phyloP scores from a whole-genome alignment of 2,797 vertebrate genomes.

The Karalla daura region DNA sequence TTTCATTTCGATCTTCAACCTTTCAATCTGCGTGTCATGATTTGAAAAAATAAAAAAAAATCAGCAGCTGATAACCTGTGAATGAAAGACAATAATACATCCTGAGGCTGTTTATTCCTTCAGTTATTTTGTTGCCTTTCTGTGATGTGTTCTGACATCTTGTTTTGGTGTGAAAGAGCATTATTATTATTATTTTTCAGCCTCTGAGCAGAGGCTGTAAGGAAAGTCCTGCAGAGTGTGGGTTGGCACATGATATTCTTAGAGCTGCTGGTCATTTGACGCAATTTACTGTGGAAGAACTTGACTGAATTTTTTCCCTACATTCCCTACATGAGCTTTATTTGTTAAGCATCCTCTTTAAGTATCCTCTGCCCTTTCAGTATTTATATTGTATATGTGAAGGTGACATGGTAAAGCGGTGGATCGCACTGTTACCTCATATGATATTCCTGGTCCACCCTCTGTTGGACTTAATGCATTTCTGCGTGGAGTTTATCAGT shows the following conservation, averaged over 20 bases:
- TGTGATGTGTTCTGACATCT: conserved; percentile 26
- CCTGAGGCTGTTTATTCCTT: conserved; percentile 10
- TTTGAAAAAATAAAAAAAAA: conserved; percentile 10
- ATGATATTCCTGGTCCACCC: no score
- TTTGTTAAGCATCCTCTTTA: no score
- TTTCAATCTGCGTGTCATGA: not conserved
- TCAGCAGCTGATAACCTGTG: not conserved
- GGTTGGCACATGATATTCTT: conserved; percentile 28
- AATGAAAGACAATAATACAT: not conserved
- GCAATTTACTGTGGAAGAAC: not conserved
- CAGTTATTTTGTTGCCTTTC: conserved; percentile 12
- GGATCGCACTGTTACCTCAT: no score
- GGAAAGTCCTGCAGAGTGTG: conserved; percentile 6
- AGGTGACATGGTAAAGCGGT: no score
- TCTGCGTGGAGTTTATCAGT: no score
- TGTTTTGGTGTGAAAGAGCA: conserved; percentile 14
- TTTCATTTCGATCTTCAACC: conserved; percentile 1
- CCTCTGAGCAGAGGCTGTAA: conserved; percentile 16
- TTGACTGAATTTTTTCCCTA: not conserved
- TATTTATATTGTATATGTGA: no score
- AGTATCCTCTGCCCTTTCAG: not conserved
- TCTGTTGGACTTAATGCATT: no score
- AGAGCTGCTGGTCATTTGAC: conserved; percentile 5
- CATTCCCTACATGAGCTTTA: not conserved
- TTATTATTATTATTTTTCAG: conserved; percentile 32